phyloP scores from a whole-genome alignment of 1,140 invertebrate genomes.

The Conus ventricosus region DNA sequence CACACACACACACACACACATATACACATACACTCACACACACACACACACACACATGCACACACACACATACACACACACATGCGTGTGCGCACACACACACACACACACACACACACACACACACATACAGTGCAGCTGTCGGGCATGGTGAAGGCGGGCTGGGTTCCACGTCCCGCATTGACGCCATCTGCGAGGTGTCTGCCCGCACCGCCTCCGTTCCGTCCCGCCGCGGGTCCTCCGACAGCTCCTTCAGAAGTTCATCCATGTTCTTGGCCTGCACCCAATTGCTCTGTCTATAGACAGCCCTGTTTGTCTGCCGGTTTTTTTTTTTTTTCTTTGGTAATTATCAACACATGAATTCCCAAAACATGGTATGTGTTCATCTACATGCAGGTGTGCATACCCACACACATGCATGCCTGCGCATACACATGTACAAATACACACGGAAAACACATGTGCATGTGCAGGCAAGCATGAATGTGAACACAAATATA shows the following conservation, averaged over 20 bases:
- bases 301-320: too few species aligned
- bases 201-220: conserved; percentile 55
- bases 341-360: neutral
- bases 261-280: conserved; percentile 66
- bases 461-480: too few species aligned
- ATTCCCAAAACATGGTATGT: neutral
- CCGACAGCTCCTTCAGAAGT: conserved; percentile 60
- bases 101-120: conserved; percentile 7
- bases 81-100: too few species aligned
- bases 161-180: conserved; percentile 15
- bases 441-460: neutral
- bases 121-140: conserved; percentile 13
- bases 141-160: neutral
- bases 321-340: too few species aligned
- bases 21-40: neutral
- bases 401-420: too few species aligned
- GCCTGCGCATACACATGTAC: neutral
- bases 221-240: conserved; percentile 62
- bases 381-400: too few species aligned
- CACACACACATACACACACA: neutral
- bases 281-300: too few species aligned
- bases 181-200: conserved; percentile 33
- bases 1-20: too few species aligned
- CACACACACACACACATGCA: neutral
- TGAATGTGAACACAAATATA: too few species aligned